Evolutionary conservation across 2,797 vertebrate species (phyloP).

Genomic region (Chloroceryle inda): DNA sequence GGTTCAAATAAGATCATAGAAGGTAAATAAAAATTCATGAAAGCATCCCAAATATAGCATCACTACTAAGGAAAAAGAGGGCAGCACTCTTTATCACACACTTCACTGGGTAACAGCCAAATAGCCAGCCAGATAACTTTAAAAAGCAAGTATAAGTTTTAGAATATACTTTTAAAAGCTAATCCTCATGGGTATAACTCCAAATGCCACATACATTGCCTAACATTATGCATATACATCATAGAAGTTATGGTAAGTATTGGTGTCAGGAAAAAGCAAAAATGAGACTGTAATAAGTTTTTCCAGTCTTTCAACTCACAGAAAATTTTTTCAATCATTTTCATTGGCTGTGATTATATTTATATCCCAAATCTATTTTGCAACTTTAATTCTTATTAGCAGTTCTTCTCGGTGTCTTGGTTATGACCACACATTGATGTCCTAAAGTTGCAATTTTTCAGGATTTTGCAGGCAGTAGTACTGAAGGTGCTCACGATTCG

Average conservation of each 20-base stretch:
- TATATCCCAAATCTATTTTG: not conserved
- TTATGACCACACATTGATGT: not conserved
- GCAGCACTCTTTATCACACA: not conserved
- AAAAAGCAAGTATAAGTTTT: too few species aligned
- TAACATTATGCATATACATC: not conserved
- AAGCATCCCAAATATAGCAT: not conserved
- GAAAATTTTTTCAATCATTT: not conserved
- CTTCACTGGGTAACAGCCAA: not conserved
- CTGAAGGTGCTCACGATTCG: not conserved
- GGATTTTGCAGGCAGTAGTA: not conserved
- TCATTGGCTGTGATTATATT: not conserved
- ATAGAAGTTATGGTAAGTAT: not conserved
- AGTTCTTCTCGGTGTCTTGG: not conserved
- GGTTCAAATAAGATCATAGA: not conserved
- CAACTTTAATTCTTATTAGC: not conserved
- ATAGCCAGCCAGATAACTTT: not conserved
- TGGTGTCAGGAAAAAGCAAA: not conserved
- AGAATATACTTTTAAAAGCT: too few species aligned
- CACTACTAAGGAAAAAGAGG: not conserved
- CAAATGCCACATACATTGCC: not conserved
- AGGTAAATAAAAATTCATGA: not conserved
- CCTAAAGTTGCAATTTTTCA: not conserved
- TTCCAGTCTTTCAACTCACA: not conserved
- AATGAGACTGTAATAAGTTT: not conserved
- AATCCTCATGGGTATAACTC: accelerated